Evolutionary conservation across 2,888 invertebrate species (phyloP), one percentile per base, ranked within the genome.

Genomic region (Seira ritae): DNA sequence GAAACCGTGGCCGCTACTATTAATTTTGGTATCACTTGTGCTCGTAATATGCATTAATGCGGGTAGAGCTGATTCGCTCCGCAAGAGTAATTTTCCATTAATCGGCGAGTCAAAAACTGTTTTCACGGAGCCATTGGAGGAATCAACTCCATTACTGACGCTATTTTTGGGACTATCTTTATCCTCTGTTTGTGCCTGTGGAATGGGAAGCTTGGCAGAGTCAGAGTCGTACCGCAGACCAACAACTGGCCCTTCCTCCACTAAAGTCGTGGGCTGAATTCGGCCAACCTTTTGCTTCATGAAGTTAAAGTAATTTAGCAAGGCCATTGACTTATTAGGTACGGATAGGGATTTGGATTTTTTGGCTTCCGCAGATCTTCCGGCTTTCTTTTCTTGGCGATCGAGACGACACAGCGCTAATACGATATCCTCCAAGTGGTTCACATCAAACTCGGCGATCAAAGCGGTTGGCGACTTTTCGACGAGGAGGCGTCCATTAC

Each of bases 341-440:
- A 31, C 31, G 31, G 2, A 4, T 31, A 31, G 23, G 10, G 19
- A 22, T 67, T 67, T 50, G 24, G 19, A 22, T 67, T 67, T 50
- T 17, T 19, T 19, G 12, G 62, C 50, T 60, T 79, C 60, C n/a
- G 60, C 70, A 10, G 20, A 20, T 31, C 22, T 2, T 31, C 2
- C 31, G 2, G 31, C 17, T 20, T 66, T 66, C 42, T 71, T 78
- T n/a, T 74, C 78, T 17, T 79, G 78, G 3, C 55, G 55, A 12
- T 55, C 55, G 1, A 55, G 3, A 2, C 77, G 78, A 71, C 87
- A 87, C 0, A 87, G 67, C 3, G 76, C 69, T 1, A 87, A 74
- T 2, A 87, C 85, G 20, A 86, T 81, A n/a, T 86, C 84, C 66
- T 86, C 86, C 1, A 87, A 80, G 6, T 42, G 67, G 15, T 17